Conservation (phyloP, 2,888 invertebrate species). For the Sceliomorpha sp. region DNA sequence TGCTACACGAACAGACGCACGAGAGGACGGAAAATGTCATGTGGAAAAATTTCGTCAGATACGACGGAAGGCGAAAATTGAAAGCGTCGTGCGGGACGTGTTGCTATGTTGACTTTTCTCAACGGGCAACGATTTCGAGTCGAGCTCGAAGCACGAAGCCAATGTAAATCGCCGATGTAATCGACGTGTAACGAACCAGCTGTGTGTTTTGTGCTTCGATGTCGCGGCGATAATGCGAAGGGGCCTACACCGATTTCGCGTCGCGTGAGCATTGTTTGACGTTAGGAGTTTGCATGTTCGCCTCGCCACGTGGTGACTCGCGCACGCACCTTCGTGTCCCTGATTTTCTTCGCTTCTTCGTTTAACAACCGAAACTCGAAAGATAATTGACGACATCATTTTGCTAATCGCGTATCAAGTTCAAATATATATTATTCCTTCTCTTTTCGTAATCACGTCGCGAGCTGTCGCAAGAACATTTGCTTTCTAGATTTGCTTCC, state of each 20-base stretch:
- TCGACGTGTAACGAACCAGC: conserved; percentile 42
- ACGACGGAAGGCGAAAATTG: conserved; percentile 3
- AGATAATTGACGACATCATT: conserved; percentile 17
- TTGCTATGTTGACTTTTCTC: conserved; percentile 19
- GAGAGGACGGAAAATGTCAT: not conserved
- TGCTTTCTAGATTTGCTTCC: too few relatives aligned
- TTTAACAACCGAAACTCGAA: conserved; percentile 16
- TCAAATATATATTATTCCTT: too few relatives aligned
- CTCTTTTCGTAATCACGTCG: too few relatives aligned
- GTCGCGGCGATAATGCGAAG: conserved; percentile 38
- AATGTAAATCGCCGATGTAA: conserved; percentile 31
- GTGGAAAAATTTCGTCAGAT: not conserved
- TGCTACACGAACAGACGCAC: not conserved
- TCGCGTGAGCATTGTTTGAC: conserved; percentile 47
- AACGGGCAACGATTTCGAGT: conserved; percentile 16
- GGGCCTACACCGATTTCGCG: conserved; percentile 42
- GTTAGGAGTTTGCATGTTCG: conserved; percentile 39
- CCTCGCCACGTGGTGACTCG: conserved; percentile 24
- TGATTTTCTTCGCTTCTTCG: conserved; percentile 21
- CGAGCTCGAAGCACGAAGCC: conserved; percentile 8
- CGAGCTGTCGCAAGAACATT: too few relatives aligned
- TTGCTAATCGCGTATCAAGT: not conserved
- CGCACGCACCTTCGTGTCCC: conserved; percentile 35
- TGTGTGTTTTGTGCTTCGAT: conserved; percentile 49
- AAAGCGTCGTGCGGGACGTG: not conserved